Evolutionary conservation across 1,140 invertebrate species (phyloP).

Genomic region (Stegodyphus mimosarum): DNA sequence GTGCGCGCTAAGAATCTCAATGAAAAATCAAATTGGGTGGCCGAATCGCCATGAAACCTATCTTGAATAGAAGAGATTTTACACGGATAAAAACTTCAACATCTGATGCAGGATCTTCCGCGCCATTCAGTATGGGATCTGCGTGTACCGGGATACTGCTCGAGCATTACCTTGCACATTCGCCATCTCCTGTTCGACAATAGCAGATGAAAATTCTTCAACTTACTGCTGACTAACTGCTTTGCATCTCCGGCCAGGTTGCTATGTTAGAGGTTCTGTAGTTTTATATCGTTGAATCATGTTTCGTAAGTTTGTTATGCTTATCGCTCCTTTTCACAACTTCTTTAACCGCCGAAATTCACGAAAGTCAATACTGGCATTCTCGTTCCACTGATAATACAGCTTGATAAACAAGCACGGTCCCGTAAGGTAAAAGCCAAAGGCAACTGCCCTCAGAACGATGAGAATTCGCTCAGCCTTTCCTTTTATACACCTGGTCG

Average conservation of each 20-base stretch:
- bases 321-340: no score
- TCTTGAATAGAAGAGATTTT: not conserved
- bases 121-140: not conserved
- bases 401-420: no score
- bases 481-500: no score
- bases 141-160: slow-evolving; percentile 4
- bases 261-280: no score
- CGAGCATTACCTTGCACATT: not conserved
- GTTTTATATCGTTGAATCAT: no score
- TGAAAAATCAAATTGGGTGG: not conserved
- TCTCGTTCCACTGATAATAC: no score
- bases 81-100: not conserved
- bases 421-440: no score
- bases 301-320: no score
- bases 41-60: not conserved
- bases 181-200: not conserved
- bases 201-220: not conserved
- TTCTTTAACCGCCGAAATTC: no score
- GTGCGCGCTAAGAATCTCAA: not conserved
- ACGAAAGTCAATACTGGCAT: no score
- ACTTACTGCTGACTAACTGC: not conserved
- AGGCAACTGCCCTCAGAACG: no score
- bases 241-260: not conserved
- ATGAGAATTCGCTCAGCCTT: no score
- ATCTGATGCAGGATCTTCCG: slow-evolving; percentile 6